These are phyloP conservation scores for Pygocentrus nattereri DNA, from an alignment of 2,797 vertebrate genomes.

Conservation along the genomic window DNA sequence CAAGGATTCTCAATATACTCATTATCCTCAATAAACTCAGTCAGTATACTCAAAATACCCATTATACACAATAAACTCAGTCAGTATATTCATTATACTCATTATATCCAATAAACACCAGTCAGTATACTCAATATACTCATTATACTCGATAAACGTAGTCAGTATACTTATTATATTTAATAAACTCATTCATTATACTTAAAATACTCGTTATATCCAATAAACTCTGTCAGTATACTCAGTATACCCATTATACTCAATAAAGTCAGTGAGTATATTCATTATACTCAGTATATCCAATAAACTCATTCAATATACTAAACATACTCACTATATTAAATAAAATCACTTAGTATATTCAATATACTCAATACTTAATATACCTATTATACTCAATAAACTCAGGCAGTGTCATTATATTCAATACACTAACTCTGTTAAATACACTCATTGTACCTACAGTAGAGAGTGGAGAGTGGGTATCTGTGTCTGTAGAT, in stretches of 20 bases:
- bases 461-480: neutral
- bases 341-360: neutral
- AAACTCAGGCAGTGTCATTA: neutral
- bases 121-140: neutral
- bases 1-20: neutral
- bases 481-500: no score
- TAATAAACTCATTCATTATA: neutral
- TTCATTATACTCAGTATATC: neutral
- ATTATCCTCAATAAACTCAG: neutral
- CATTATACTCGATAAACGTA: neutral
- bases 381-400: neutral
- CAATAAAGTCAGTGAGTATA: neutral
- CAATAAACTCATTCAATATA: neutral
- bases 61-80: neutral
- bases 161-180: neutral
- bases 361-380: neutral
- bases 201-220: neutral
- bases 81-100: neutral
- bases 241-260: neutral
- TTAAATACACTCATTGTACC: neutral
- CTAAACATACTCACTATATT: neutral
- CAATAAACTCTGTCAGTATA: neutral
- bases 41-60: neutral
- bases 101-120: neutral
- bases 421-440: neutral